Base-by-base conservation (phyloP, 2,888 invertebrate genomes). In the Latheticus oryzae region DNA sequence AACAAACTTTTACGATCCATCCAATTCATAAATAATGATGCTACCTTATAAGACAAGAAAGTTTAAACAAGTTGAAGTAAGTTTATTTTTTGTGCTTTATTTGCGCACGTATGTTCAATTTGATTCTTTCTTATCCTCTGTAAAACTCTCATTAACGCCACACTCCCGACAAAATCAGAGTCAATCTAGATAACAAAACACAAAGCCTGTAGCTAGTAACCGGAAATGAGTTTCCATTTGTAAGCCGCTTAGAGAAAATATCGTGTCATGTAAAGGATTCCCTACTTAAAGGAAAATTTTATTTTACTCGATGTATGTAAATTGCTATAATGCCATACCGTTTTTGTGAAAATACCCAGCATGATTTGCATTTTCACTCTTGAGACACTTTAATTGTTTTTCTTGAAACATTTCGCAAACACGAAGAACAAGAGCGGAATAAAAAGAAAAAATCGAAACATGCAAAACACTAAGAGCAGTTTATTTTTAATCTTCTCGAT, bases 131-230 rank as follows among this genome's bases (percentile, higher is more conserved):
- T 43, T 53, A 53, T 35, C 51, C 32, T 35, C 50, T 58, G 58
- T 61, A 55, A 58, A 58, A 50, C 35, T 58, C 58, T 58, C 61
- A 58, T 61, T 61, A 61, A 57, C 54, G 26, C 52, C 50, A 33
- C 47, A 57, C 38, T 40, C 37, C n/a, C 11, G 32, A 38, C 47
- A 47, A 47, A 58, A 48, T 48, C 42, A 30, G 33, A 28, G 35
- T 48, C 40, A 48, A 58, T 58, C 48, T 35, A 48, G 58, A 58
- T 58, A 58, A 58, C 58, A 47, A 58, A 45, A 54, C 58, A 55
- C 42, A 55, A 58, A 58, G 42, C 30, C 30, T 53, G 30, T 50
- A 26, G 43, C 26, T 35, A 23, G 42, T 11, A 24, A 35, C 54
- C 42, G 58, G 54, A 58, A 58, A 54, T 54, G 55, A 55, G 51